Base-by-base conservation (phyloP, 2,888 invertebrate genomes). In the Koerneria pararmatus region DNA sequence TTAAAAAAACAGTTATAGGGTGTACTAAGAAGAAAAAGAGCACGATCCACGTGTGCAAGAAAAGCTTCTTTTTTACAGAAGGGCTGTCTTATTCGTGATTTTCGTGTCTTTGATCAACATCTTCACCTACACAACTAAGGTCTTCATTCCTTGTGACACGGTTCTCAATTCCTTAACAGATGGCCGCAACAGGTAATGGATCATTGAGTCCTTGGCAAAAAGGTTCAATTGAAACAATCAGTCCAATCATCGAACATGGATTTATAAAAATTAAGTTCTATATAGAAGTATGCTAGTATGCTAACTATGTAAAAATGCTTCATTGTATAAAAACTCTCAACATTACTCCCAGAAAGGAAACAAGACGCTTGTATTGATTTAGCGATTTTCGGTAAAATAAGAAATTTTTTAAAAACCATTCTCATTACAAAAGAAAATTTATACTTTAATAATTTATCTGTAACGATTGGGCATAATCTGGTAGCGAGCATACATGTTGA, bases 111-210 rank as follows among this genome's bases (percentile, higher is more conserved):
- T 68, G 5, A n/a, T 79, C 32, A 82, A 82, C 66, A 69, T 76
- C 11, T 41, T 59, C 15, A 57, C 82, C 24, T 79, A 74, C 69
- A 70, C 75, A 24, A 66, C 74, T 22, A 81, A 83, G 69, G 71
- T 70, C 0, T 79, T 82, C 70, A 76, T 82, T 35, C 77, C 78
- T 0, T 82, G 82, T 60, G 76, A 80, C 60, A 80, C 82, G 0
- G 70, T 77, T 34, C 78, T 80, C 1, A 78, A 80, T 53, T 74
- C 71, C 11, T 73, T 80, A 49, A 80, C 77, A 11, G 27, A 65
- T 2, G 67, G 71, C 48, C 72, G 71, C 49, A 62, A 62, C 72
- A 57, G n/a, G 69, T 46, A 22, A n/a, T 51, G 19, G n/a, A 11
- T n/a, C 34, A 8, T 8, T 61, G 11, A n/a, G 3, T 68, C 54